phyloP scores from a whole-genome alignment of 1,140 invertebrate species.

The Gryllus bimaculatus region DNA sequence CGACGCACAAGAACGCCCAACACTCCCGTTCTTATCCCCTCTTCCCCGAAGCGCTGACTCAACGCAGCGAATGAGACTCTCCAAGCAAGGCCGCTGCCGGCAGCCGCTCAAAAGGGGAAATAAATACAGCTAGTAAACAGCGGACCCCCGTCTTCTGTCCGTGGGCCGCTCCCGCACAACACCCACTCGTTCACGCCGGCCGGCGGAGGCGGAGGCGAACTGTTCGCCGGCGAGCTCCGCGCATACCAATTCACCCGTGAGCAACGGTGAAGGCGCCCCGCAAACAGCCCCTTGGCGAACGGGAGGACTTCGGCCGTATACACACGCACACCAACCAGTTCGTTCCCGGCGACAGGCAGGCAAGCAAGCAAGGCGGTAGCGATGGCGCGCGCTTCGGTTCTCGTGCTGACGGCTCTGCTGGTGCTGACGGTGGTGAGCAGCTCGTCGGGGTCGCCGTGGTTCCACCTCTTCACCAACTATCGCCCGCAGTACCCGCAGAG shows the following conservation, averaged over 20 bases:
- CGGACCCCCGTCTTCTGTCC: neutral
- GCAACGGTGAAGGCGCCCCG: neutral
- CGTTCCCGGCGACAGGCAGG: neutral
- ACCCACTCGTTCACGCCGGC: neutral
- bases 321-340: neutral
- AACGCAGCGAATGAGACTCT: neutral
- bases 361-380: neutral
- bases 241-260: neutral
- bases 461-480: slow-evolving; percentile 29
- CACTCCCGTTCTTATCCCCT: neutral
- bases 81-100: neutral
- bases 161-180: neutral
- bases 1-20: too few relatives aligned
- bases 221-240: too few relatives aligned
- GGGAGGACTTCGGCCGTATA: neutral
- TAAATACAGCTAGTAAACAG: neutral
- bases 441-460: slow-evolving; percentile 28
- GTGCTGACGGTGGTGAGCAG: neutral
- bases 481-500: neutral
- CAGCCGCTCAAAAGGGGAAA: neutral
- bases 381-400: neutral
- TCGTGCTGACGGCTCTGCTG: neutral
- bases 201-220: neutral
- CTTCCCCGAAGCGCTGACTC: neutral
- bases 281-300: neutral